Evolutionary conservation across 2,113 vertebrate species (phyloP).

Genomic region (Gracilinanus agilis): DNA sequence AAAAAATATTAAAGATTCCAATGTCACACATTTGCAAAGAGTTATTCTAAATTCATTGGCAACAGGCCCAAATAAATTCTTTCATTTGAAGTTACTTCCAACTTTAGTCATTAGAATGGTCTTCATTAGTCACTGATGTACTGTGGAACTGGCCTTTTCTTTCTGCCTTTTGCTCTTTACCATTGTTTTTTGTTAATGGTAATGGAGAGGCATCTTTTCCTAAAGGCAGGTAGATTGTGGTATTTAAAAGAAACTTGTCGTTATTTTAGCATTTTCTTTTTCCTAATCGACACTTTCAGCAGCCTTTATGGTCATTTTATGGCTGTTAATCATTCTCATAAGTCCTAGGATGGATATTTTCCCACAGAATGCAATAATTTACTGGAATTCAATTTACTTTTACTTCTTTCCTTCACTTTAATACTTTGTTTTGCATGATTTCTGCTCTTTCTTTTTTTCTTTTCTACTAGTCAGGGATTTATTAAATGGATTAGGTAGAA

Average conservation of each 20-base stretch:
- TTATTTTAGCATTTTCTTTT: slow-evolving; percentile 27
- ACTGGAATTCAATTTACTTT: background rate
- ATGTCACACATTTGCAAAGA: background rate
- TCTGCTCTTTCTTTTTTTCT: background rate
- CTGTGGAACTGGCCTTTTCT: background rate
- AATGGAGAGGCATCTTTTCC: background rate
- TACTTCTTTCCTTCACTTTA: slow-evolving; percentile 23
- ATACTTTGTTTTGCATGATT: background rate
- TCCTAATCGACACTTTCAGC: slow-evolving; percentile 12
- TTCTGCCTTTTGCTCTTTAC: background rate
- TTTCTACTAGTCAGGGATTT: slow-evolving; percentile 9
- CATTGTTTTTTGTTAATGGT: background rate
- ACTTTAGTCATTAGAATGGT: background rate
- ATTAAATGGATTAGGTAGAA: slow-evolving; percentile 21
- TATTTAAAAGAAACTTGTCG: background rate
- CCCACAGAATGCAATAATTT: background rate
- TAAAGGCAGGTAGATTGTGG: background rate
- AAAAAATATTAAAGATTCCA: background rate
- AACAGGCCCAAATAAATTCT: background rate
- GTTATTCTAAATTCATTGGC: background rate
- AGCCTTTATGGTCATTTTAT: slow-evolving; percentile 8
- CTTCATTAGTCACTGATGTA: background rate
- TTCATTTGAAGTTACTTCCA: background rate
- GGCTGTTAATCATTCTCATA: background rate
- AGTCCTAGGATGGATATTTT: slow-evolving; percentile 2